Conservation (phyloP, 1,140 invertebrate species). For the Drosophila seguyi region DNA sequence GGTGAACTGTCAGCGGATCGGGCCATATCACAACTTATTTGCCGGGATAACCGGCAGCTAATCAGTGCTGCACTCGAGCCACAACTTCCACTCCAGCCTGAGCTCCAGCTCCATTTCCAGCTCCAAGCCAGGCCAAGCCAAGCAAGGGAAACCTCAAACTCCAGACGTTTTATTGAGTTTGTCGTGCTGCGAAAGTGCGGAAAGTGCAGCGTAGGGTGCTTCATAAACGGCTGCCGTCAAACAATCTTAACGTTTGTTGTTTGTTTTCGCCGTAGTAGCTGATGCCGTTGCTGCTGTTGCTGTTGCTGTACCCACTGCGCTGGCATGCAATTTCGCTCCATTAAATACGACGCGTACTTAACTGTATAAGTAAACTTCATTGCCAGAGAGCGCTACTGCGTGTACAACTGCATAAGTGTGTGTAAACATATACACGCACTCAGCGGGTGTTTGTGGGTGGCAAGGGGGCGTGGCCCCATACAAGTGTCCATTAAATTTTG, state of each 20-base stretch:
- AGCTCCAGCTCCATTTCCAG: background rate
- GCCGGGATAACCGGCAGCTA: conserved; percentile 40
- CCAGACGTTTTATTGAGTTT: conserved; percentile 50
- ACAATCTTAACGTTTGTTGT: conserved; percentile 62
- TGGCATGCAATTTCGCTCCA: conserved; percentile 60
- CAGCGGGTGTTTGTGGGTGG: background rate
- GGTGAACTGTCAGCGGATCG: conserved; percentile 3
- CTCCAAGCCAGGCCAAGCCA: background rate
- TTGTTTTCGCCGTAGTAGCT: conserved; percentile 35
- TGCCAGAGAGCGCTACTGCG: conserved; percentile 43
- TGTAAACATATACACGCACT: conserved; percentile 61
- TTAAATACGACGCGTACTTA: conserved; percentile 65
- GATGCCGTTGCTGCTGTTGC: background rate
- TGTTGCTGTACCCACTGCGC: conserved; percentile 11
- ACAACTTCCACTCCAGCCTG: conserved; percentile 14
- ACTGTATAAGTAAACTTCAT: conserved; percentile 62
- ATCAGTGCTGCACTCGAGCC: conserved; percentile 43
- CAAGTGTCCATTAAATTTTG: conserved; percentile 78
- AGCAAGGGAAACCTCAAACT: conserved; percentile 5
- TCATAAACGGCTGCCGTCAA: conserved; percentile 60
- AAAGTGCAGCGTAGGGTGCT: conserved; percentile 50
- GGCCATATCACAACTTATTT: conserved; percentile 35
- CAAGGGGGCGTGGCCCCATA: conserved; percentile 37
- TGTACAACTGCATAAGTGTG: conserved; percentile 63
- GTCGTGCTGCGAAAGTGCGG: conserved; percentile 37